A percentile compares a stretch with the other conserved stretches of the same genome.
These are phyloP conservation scores for Aphrophora alni DNA, from an alignment of 2,888 invertebrate species.

Conservation along the genomic window DNA sequence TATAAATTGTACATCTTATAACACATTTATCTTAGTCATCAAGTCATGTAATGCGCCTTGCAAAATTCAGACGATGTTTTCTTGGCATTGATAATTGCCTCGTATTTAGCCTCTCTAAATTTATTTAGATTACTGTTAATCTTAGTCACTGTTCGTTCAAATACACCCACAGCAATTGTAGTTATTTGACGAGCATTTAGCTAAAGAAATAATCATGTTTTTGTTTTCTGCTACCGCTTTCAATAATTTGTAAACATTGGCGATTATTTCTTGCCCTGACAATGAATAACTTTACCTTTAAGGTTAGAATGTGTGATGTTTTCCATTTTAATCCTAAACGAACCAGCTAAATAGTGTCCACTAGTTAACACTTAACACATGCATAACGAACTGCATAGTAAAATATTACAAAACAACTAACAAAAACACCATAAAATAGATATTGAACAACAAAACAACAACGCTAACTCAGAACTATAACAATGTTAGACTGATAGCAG, in stretches of 20 bases:
- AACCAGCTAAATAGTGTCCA: too few species aligned
- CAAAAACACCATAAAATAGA: too few species aligned
- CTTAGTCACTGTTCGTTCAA: background rate
- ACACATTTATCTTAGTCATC: constrained; percentile 28
- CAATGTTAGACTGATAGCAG: too few species aligned
- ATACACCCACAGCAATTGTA: constrained; percentile 11
- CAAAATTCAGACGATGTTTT: constrained; percentile 2
- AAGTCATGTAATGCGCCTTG: constrained; percentile 11
- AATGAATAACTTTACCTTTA: constrained; percentile 15
- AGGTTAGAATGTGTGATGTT: constrained; percentile 3
- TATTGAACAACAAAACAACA: too few species aligned
- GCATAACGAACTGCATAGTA: too few species aligned
- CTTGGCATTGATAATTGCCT: constrained; percentile 20
- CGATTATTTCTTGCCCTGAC: constrained; percentile 20
- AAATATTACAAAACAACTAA: too few species aligned
- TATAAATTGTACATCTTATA: constrained; percentile 18
- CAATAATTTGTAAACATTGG: background rate
- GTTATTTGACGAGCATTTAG: too few species aligned
- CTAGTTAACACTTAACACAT: too few species aligned
- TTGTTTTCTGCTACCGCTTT: background rate
- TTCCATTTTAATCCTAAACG: too few species aligned
- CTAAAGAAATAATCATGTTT: too few species aligned
- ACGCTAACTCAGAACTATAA: too few species aligned
- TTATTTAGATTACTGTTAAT: constrained; percentile 14
- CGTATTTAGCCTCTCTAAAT: background rate